Percentiles rank a stretch among this genome's conserved stretches.
These are phyloP conservation scores for Drosophila ogumai DNA, from an alignment of 1,140 invertebrate species.

Conservation along the genomic window DNA sequence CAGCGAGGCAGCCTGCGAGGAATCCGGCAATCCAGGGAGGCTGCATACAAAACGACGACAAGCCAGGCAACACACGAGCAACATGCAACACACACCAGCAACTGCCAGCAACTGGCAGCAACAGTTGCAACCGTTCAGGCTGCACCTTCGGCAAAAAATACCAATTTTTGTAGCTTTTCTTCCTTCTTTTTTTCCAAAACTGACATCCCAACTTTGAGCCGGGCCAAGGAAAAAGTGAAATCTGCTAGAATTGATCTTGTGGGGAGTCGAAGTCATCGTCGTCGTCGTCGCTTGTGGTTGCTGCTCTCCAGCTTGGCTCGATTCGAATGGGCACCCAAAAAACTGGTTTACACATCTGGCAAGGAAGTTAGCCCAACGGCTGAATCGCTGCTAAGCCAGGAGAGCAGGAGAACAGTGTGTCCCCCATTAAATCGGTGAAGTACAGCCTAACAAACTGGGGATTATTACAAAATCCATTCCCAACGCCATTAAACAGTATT, in stretches of 20 bases:
- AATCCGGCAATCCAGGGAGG: conserved; percentile 52
- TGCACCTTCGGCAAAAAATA: conserved; percentile 63
- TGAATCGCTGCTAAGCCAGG: conserved; percentile 36
- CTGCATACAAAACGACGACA: conserved; percentile 66
- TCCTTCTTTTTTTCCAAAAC: conserved; percentile 26
- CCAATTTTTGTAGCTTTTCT: conserved; percentile 2
- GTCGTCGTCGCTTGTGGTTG: conserved; percentile 31
- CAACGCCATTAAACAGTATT: conserved; percentile 19
- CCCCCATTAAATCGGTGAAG: conserved; percentile 12
- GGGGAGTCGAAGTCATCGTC: conserved; percentile 70
- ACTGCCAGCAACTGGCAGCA: conserved; percentile 42
- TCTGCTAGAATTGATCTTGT: conserved; percentile 82
- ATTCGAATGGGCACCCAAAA: conserved; percentile 48
- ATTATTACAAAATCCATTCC: conserved; percentile 20
- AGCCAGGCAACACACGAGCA: conserved; percentile 68
- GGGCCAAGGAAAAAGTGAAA: conserved; percentile 74
- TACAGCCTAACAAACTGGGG: conserved; percentile 8
- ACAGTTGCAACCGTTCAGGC: conserved; percentile 76
- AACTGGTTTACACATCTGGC: conserved; percentile 75
- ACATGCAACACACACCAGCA: conserved; percentile 39
- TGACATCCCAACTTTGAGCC: conserved; percentile 66
- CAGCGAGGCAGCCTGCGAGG: conserved; percentile 10
- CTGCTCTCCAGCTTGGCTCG: conserved; percentile 22
- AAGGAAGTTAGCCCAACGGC: conserved; percentile 57
- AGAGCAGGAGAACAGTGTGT: conserved; percentile 19